Conservation (phyloP, 2,797 vertebrate genomes). For the Acestrorhynchus altus region DNA sequence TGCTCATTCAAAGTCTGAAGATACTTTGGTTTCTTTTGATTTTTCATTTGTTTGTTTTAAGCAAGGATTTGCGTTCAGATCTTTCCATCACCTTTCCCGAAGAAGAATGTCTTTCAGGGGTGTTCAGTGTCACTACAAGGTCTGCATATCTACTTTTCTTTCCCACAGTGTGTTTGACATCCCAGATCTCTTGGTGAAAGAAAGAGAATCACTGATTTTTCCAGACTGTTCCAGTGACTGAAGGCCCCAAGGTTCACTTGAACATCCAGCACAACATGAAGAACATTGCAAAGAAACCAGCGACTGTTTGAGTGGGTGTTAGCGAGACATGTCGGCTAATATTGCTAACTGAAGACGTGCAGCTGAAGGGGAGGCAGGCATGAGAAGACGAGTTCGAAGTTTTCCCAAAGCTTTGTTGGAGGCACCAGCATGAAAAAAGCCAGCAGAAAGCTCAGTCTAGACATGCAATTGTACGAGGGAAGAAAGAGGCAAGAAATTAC, state of each 20-base stretch:
- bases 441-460: slow-evolving; percentile 73
- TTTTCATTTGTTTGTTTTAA: too few relatives aligned
- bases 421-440: slow-evolving; percentile 64
- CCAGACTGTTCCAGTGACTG: not conserved
- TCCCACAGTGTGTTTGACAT: too few relatives aligned
- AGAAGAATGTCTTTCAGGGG: too few relatives aligned
- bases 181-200: too few relatives aligned
- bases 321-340: slow-evolving; percentile 52
- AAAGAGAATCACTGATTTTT: not conserved
- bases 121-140: too few relatives aligned
- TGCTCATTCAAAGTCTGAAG: too few relatives aligned
- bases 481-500: slow-evolving; percentile 79
- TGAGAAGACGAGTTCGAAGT: slow-evolving; percentile 77
- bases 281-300: slow-evolving; percentile 5
- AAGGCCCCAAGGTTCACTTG: not conserved
- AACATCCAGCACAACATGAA: not conserved
- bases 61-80: too few relatives aligned
- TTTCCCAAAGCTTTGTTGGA: slow-evolving; percentile 86
- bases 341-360: slow-evolving; percentile 66
- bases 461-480: slow-evolving; percentile 84
- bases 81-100: too few relatives aligned
- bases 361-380: slow-evolving; percentile 69
- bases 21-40: too few relatives aligned
- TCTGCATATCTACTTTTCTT: too few relatives aligned
- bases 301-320: not conserved